Evolutionary conservation across 2,797 vertebrate species (phyloP).

Genomic region (Echiichthys vipera): DNA sequence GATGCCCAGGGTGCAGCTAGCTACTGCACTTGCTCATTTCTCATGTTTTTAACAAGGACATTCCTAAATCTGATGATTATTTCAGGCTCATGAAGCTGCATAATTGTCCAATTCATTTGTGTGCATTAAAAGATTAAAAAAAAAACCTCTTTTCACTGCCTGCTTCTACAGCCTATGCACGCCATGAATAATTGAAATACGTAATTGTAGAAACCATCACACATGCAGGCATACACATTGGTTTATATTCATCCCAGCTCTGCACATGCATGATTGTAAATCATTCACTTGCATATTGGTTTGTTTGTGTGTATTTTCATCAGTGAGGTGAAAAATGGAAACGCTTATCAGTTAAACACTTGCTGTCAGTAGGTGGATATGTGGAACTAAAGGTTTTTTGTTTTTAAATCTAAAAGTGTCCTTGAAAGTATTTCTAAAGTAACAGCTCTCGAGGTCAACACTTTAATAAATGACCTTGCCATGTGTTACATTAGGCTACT

Average conservation of each 20-base stretch:
- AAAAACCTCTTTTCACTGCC: constrained; percentile 17
- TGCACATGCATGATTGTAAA: constrained; percentile 27
- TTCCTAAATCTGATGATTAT: constrained; percentile 30
- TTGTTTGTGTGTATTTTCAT: constrained; percentile 9
- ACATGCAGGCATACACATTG: constrained; percentile 10
- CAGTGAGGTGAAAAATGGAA: background rate
- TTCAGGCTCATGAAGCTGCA: constrained; percentile 29
- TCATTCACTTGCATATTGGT: constrained; percentile 9
- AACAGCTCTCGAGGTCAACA: background rate
- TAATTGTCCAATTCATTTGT: constrained; percentile 47
- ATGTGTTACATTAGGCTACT: background rate
- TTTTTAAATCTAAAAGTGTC: background rate
- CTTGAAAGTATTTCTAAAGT: background rate
- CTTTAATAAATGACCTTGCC: background rate
- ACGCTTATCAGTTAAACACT: background rate
- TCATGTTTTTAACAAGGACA: constrained; percentile 39
- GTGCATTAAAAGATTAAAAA: constrained; percentile 41
- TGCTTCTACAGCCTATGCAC: constrained; percentile 25
- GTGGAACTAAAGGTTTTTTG: background rate
- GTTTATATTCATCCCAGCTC: constrained; percentile 35
- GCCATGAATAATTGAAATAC: constrained; percentile 55
- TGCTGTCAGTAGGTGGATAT: background rate
- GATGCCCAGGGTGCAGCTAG: constrained; percentile 54
- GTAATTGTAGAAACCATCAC: constrained; percentile 33
- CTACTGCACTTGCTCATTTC: constrained; percentile 16